These are phyloP conservation scores for Hermaeophaga mercurialis DNA, from an alignment of 2,888 invertebrate genomes.

Conservation along the genomic window DNA sequence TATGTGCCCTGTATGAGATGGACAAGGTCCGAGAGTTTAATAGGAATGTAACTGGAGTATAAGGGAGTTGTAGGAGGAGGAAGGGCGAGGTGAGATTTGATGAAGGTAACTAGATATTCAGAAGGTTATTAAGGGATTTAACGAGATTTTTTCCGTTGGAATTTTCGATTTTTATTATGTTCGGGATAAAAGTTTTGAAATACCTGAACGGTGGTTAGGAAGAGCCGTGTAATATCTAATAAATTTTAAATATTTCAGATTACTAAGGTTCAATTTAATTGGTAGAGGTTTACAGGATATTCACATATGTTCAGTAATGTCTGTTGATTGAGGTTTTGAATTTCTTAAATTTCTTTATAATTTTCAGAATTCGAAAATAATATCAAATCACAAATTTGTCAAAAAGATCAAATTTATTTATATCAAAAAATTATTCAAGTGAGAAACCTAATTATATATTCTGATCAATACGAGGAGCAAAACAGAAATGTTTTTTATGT, in stretches of 20 bases:
- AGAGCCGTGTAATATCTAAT: not conserved
- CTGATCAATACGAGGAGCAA: too few species aligned
- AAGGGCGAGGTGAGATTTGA: slow-evolving; percentile 16
- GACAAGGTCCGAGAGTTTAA: slow-evolving; percentile 32
- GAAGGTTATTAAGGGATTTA: slow-evolving; percentile 18
- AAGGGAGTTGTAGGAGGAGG: slow-evolving; percentile 2
- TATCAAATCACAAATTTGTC: not conserved
- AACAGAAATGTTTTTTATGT: too few species aligned
- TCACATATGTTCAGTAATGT: too few species aligned
- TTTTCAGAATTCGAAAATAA: too few species aligned
- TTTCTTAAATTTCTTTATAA: too few species aligned
- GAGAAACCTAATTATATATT: too few species aligned
- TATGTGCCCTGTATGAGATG: slow-evolving; percentile 33
- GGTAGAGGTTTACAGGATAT: too few species aligned
- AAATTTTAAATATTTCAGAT: not conserved
- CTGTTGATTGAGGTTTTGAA: too few species aligned
- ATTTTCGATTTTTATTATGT: not conserved
- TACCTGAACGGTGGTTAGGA: not conserved
- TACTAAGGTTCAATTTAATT: not conserved
- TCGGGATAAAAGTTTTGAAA: not conserved
- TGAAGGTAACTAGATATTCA: slow-evolving; percentile 26
- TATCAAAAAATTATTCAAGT: too few species aligned
- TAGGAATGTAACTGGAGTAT: slow-evolving; percentile 32
- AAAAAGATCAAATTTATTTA: not conserved
- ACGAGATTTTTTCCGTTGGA: slow-evolving; percentile 20